phyloP scores from a whole-genome alignment of 2,888 invertebrate species.

The Phoenoteleia sp. region DNA sequence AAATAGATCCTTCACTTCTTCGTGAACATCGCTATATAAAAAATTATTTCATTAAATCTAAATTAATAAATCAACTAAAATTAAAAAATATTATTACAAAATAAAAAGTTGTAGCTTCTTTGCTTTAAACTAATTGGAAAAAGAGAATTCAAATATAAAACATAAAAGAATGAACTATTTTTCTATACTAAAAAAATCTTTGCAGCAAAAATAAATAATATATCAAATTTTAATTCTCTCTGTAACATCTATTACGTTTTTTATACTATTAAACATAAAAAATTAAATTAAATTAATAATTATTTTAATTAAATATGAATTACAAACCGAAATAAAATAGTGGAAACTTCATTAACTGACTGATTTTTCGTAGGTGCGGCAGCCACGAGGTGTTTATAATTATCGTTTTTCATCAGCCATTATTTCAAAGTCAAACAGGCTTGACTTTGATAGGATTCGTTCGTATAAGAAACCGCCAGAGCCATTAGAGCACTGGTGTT shows the following conservation, averaged over 20 bases:
- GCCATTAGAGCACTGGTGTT: constrained; percentile 96
- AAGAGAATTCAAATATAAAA: no score
- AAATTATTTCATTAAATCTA: no score
- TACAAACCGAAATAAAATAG: constrained; percentile 85
- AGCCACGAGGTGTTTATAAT: constrained; percentile 92
- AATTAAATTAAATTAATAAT: constrained; percentile 41
- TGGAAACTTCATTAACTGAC: constrained; percentile 85
- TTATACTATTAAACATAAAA: no score
- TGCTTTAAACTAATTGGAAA: no score
- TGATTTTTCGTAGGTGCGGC: constrained; percentile 86
- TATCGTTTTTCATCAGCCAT: constrained; percentile 93
- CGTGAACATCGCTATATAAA: constrained; percentile 87
- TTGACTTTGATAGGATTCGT: constrained; percentile 97
- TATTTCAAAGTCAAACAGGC: constrained; percentile 94
- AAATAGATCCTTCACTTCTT: constrained; percentile 92
- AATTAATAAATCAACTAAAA: no score
- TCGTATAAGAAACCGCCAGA: constrained; percentile 97
- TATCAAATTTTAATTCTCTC: no score
- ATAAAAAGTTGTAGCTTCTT: no score
- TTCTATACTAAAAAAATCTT: no score
- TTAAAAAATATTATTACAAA: no score
- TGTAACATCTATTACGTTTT: no score
- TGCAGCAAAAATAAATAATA: no score
- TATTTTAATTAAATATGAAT: constrained; percentile 33
- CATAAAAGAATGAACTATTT: no score